Evolutionary conservation across 2,888 invertebrate species (phyloP).

Genomic region (Drosophila leonis): DNA sequence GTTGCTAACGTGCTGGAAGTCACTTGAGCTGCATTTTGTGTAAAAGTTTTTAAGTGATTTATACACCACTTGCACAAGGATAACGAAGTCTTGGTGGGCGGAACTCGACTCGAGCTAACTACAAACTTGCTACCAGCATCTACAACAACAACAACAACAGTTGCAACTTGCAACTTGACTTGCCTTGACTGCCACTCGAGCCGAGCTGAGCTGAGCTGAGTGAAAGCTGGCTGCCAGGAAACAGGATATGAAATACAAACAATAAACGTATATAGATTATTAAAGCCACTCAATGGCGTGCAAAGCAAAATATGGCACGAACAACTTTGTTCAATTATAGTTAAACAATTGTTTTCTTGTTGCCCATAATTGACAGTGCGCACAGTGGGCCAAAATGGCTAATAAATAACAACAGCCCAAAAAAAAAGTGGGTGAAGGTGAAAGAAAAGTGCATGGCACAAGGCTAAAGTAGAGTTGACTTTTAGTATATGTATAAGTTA

Average conservation of each 20-base stretch:
- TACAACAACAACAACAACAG: slow-evolving; percentile 15
- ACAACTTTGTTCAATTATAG: slow-evolving; percentile 8
- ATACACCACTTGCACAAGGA: slow-evolving; percentile 64
- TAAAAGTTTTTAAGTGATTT: slow-evolving; percentile 78
- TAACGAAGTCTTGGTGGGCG: slow-evolving; percentile 11
- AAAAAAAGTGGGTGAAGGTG: slow-evolving; percentile 1
- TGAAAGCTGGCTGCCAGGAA: slow-evolving; percentile 39
- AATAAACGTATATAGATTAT: slow-evolving; percentile 2
- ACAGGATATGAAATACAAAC: slow-evolving; percentile 34
- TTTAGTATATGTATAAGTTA: neutral
- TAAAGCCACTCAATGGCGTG: neutral
- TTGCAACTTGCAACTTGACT: slow-evolving; percentile 62
- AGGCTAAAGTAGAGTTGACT: neutral
- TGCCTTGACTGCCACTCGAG: slow-evolving; percentile 61
- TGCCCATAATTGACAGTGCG: neutral
- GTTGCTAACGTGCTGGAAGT: slow-evolving; percentile 48
- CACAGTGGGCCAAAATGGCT: slow-evolving; percentile 5
- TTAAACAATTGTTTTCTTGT: slow-evolving; percentile 2
- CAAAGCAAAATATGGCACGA: neutral
- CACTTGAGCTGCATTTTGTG: slow-evolving; percentile 63
- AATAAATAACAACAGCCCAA: no score
- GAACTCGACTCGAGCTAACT: slow-evolving; percentile 14
- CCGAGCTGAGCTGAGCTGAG: slow-evolving; percentile 6
- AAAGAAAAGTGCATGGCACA: neutral
- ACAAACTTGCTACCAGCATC: slow-evolving; percentile 37